Evolutionary conservation across 2,113 vertebrate genomes (phyloP).

Genomic region (Rhea americana): DNA sequence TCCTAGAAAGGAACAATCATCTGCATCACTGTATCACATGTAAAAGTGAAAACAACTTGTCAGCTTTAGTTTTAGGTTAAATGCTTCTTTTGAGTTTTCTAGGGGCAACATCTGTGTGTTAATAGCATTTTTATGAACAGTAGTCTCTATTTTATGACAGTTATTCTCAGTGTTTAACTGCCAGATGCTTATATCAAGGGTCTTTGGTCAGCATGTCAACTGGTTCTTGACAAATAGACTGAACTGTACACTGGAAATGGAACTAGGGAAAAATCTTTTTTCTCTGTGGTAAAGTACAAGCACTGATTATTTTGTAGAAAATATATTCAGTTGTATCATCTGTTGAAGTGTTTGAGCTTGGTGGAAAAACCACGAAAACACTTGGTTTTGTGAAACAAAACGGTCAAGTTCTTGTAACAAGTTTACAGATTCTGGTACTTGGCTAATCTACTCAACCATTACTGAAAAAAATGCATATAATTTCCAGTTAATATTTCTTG

Average conservation of each 20-base stretch:
- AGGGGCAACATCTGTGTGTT: not conserved
- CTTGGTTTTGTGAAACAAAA: not conserved
- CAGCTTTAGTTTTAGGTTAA: not conserved
- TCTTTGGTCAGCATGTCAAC: not conserved
- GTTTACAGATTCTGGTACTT: not conserved
- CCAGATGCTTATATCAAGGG: not conserved
- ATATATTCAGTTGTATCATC: not conserved
- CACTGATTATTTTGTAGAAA: not conserved
- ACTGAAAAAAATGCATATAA: not conserved
- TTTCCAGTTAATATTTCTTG: not conserved
- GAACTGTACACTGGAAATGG: not conserved
- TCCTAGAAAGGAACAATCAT: not conserved
- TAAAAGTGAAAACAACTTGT: not conserved
- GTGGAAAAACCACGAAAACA: not conserved
- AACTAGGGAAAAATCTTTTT: not conserved
- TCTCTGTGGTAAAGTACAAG: not conserved
- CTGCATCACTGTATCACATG: not conserved
- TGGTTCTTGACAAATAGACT: slow-evolving; percentile 6
- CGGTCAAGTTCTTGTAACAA: not conserved
- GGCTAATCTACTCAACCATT: not conserved
- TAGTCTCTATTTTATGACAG: not conserved
- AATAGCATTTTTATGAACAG: not conserved
- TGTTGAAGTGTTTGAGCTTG: not conserved
- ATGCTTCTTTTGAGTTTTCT: not conserved
- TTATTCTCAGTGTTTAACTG: slow-evolving; percentile 16